Evolutionary conservation across 2,113 vertebrate species (phyloP).

Genomic region (Pimephales promelas): DNA sequence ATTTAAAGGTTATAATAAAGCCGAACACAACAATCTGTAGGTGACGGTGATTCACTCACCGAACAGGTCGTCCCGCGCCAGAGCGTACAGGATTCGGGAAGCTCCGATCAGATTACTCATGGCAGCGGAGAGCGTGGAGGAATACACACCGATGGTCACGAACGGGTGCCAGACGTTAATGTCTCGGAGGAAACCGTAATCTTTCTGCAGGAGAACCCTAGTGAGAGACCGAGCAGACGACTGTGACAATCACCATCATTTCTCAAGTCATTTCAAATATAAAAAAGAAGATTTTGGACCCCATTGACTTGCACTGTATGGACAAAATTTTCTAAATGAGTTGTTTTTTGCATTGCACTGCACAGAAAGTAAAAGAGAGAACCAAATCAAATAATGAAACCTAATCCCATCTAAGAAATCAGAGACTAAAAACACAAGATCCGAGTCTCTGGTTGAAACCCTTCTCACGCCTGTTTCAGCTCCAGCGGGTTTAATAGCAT

Average conservation of each 20-base stretch:
- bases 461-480: slow-evolving; percentile 73
- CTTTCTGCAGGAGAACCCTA: slow-evolving; percentile 83
- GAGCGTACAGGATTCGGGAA: slow-evolving; percentile 86
- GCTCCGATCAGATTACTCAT: slow-evolving; percentile 92
- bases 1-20: neutral
- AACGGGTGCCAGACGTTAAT: slow-evolving; percentile 86
- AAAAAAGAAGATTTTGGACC: no score
- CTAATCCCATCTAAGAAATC: neutral
- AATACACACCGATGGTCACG: slow-evolving; percentile 85
- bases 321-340: no score
- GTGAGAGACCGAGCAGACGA: neutral
- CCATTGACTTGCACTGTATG: no score
- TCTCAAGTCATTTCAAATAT: no score
- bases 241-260: no score
- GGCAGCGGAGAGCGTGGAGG: slow-evolving; percentile 84
- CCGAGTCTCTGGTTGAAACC: slow-evolving; percentile 61
- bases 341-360: no score
- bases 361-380: neutral
- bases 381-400: neutral
- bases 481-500: slow-evolving; percentile 76
- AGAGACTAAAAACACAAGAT: neutral
- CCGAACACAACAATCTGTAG: neutral
- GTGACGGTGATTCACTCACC: slow-evolving; percentile 69
- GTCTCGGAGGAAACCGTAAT: slow-evolving; percentile 86
- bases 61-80: slow-evolving; percentile 87